Percentiles rank a stretch among this genome's conserved stretches.
phyloP scores from a whole-genome alignment of 1,140 invertebrate species.

The Aporrectodea caliginosa region DNA sequence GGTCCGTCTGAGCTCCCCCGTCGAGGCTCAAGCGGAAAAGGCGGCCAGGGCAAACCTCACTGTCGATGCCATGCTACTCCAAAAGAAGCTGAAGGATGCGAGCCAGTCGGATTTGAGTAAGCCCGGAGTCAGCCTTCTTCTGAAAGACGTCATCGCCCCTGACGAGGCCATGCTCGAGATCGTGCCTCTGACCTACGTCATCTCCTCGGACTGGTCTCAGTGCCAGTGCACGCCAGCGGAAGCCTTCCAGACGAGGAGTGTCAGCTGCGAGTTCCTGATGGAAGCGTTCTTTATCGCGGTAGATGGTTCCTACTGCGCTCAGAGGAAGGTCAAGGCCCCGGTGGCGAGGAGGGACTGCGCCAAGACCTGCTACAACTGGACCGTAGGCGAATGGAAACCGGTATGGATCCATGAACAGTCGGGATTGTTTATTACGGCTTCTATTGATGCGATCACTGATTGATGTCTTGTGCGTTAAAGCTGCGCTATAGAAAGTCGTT shows the following conservation, averaged over 20 bases:
- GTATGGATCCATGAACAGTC: neutral
- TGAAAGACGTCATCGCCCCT: neutral
- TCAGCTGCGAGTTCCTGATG: neutral
- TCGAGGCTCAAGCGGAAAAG: neutral
- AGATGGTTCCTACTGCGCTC: neutral
- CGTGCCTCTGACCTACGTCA: neutral
- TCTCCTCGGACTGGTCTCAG: neutral
- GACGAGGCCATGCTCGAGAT: neutral
- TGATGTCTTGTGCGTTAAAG: too few relatives aligned
- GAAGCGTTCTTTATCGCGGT: neutral
- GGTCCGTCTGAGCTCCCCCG: neutral
- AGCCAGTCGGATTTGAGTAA: neutral
- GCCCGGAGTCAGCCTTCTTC: neutral
- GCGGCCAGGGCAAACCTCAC: too few relatives aligned
- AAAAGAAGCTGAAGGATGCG: neutral
- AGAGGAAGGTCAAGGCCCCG: neutral
- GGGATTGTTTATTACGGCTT: neutral
- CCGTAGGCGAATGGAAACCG: neutral
- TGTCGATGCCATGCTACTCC: neutral
- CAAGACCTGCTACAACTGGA: neutral
- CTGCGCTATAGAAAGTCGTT: too few relatives aligned
- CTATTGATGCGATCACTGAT: neutral
- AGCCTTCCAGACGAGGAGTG: neutral
- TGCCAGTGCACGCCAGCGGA: neutral
- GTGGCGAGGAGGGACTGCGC: neutral